A percentile compares a stretch with the other conserved stretches of the same genome.
Conservation (phyloP, 2,113 vertebrate species). For the Ceuthmochares aereus region DNA sequence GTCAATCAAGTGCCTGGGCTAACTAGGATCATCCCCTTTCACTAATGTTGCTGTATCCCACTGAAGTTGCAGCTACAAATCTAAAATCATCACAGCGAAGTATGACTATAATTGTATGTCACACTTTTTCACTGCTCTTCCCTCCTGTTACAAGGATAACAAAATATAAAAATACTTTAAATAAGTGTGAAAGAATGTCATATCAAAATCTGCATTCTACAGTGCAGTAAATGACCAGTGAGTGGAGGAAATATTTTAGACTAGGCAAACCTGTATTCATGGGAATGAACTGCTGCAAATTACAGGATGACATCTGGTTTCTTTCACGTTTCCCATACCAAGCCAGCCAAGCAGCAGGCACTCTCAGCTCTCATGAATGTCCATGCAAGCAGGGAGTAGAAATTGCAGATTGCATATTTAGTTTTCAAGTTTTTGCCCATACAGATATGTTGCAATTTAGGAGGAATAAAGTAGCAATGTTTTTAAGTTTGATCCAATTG, state of each 20-base stretch:
- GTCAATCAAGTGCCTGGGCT: neutral
- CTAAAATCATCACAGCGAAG: neutral
- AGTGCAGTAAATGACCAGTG: neutral
- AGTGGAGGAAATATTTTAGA: neutral
- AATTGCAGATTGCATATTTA: accelerated
- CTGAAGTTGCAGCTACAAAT: neutral
- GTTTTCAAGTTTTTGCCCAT: neutral
- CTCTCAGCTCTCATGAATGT: accelerated
- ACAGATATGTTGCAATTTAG: neutral
- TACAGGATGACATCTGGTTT: accelerated
- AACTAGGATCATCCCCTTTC: neutral
- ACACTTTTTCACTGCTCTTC: neutral
- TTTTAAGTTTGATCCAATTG: neutral
- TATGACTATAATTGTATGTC: neutral
- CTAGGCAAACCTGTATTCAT: neutral
- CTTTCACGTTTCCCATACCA: neutral
- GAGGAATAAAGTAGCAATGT: neutral
- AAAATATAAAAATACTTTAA: neutral
- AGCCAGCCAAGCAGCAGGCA: neutral
- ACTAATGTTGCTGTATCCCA: neutral
- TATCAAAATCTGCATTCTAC: neutral
- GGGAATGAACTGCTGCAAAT: neutral
- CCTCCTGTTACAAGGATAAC: neutral
- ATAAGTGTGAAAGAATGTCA: neutral
- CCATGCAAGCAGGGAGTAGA: accelerated